Evolutionary conservation across 2,797 vertebrate species (phyloP).

Genomic region (Pipistrellus nathusii): DNA sequence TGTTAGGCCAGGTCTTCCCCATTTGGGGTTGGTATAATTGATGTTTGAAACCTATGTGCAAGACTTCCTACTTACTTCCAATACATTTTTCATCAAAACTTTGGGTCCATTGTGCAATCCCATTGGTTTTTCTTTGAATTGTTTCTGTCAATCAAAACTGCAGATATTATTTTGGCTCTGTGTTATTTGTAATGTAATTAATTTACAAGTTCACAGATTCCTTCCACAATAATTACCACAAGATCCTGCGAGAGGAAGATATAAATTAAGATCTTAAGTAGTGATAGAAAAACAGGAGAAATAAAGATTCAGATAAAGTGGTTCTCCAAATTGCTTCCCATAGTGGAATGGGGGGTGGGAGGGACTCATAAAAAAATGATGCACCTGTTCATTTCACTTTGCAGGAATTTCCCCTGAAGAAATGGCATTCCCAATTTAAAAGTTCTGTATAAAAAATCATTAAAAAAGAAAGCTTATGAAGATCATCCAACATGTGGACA

Average conservation of each 20-base stretch:
- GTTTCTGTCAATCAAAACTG: background rate
- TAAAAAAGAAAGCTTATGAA: background rate
- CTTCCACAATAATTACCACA: background rate
- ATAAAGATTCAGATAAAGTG: background rate
- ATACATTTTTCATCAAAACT: background rate
- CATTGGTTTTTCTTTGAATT: background rate
- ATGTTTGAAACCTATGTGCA: background rate
- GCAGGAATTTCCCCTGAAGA: background rate
- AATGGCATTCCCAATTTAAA: background rate
- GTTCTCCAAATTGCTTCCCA: background rate
- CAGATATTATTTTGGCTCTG: background rate
- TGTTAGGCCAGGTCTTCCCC: background rate
- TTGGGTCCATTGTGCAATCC: background rate
- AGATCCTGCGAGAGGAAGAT: background rate
- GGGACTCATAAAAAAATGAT: background rate
- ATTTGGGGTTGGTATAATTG: background rate
- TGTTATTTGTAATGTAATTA: background rate
- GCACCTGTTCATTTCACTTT: background rate
- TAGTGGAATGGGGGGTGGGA: no score
- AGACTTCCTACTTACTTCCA: background rate
- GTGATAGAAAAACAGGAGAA: background rate
- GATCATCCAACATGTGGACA: background rate
- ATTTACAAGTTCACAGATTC: conserved; percentile 8
- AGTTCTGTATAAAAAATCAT: background rate
- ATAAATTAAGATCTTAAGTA: background rate